Conservation (phyloP, 1,140 invertebrate species). For the Papilio xuthus region DNA sequence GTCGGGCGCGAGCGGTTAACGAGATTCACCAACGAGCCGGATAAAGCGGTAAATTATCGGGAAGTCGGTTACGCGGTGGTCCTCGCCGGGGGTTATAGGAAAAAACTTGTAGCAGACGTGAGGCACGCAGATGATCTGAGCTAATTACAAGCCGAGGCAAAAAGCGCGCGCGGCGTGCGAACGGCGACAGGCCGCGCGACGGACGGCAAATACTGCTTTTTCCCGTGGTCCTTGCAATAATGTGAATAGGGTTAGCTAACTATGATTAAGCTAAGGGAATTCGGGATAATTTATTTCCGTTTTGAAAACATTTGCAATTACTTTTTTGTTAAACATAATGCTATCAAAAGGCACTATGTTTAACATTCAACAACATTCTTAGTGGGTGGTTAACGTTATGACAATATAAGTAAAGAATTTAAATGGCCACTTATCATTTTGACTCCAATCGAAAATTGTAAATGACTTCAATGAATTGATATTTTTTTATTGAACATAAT, state of each 20-base stretch:
- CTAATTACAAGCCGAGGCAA: slow-evolving; percentile 70
- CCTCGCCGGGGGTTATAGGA: slow-evolving; percentile 55
- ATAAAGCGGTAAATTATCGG: slow-evolving; percentile 81
- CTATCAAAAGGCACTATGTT: no score
- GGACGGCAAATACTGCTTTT: slow-evolving; percentile 56
- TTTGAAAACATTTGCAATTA: neutral
- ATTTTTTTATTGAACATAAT: neutral
- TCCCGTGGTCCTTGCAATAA: slow-evolving; percentile 41
- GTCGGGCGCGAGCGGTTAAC: slow-evolving; percentile 72
- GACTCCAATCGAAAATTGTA: neutral
- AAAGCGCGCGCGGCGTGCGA: slow-evolving; percentile 48
- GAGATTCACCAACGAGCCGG: slow-evolving; percentile 77
- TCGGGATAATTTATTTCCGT: neutral
- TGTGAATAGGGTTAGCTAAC: slow-evolving; percentile 7
- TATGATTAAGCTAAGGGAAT: neutral
- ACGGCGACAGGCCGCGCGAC: slow-evolving; percentile 51
- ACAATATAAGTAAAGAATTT: no score
- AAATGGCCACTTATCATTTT: neutral
- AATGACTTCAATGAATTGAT: no score
- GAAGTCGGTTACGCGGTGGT: slow-evolving; percentile 74
- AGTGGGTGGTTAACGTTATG: neutral
- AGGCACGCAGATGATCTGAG: slow-evolving; percentile 66
- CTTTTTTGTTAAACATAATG: no score
- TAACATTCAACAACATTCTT: neutral
- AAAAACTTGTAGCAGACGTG: slow-evolving; percentile 77